phyloP scores from a whole-genome alignment of 2,888 invertebrate genomes.

The Spialia ferax region DNA sequence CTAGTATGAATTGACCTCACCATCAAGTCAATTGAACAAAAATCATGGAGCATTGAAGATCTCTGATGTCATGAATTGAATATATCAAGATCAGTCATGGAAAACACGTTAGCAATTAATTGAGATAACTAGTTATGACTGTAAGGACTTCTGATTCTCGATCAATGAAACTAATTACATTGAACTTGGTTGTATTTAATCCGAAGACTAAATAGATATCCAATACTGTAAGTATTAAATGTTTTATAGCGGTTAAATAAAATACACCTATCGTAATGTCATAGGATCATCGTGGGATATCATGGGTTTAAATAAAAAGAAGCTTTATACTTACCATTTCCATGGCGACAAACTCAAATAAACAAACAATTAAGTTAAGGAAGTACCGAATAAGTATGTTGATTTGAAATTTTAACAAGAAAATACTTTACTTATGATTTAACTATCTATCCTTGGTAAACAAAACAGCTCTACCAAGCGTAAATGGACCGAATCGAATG shows the following conservation, averaged over 20 bases:
- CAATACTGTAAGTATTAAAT: no score
- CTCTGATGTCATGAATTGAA: constrained; percentile 25
- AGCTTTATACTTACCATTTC: no score
- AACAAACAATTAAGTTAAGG: no score
- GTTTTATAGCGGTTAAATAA: no score
- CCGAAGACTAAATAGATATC: neutral
- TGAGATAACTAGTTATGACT: constrained; percentile 21
- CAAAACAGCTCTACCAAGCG: neutral
- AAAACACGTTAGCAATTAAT: constrained; percentile 16
- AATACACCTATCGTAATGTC: no score
- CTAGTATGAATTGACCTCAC: constrained; percentile 48
- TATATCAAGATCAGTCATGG: constrained; percentile 24
- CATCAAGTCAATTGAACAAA: constrained; percentile 46
- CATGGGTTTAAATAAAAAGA: no score
- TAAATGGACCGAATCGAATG: neutral
- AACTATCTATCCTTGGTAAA: no score
- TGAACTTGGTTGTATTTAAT: neutral
- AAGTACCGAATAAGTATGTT: no score
- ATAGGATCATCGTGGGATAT: no score
- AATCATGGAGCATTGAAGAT: constrained; percentile 39
- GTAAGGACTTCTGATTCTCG: constrained; percentile 14
- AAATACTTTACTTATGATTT: no score
- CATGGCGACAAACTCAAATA: no score
- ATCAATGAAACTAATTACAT: constrained; percentile 6
- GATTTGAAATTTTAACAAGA: no score